A percentile compares a stretch with the other conserved stretches of the same genome.
These are phyloP conservation scores for Phacellophora camtschatica DNA, from an alignment of 30 jellyfish, hydroid and myxozoan genomes.

Conservation along the genomic window DNA sequence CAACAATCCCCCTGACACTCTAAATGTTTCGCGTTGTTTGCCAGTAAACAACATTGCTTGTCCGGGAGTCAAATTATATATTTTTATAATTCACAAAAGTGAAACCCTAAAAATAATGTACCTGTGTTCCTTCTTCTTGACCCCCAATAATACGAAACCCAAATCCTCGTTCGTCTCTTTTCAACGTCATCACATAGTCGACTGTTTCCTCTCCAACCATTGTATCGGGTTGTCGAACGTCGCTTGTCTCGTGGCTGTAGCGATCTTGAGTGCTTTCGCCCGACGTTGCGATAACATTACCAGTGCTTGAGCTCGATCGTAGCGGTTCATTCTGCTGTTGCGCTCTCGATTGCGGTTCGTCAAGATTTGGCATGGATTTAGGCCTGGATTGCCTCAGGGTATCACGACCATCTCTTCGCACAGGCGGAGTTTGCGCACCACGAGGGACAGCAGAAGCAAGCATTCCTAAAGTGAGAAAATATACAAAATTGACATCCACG, in stretches of 20 bases:
- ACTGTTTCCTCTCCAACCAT: constrained; percentile 35
- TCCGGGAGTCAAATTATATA: neutral
- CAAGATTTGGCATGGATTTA: constrained; percentile 87
- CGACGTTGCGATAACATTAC: constrained; percentile 80
- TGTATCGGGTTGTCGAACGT: constrained; percentile 25
- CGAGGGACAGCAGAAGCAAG: constrained; percentile 11
- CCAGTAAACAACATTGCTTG: neutral
- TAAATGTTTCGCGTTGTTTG: no score
- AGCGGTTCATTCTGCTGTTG: constrained; percentile 28
- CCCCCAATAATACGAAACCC: constrained; percentile 97
- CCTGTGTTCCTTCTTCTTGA: constrained; percentile 97
- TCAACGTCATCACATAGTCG: constrained; percentile 83
- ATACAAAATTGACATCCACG: no score
- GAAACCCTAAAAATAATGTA: neutral
- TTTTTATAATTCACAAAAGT: no score
- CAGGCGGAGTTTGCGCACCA: constrained; percentile 58
- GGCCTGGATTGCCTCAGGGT: constrained; percentile 72
- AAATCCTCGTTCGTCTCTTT: constrained; percentile 91
- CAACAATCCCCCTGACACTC: no score
- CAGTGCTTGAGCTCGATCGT: constrained; percentile 82
- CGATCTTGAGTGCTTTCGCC: constrained; percentile 78
- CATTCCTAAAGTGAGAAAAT: constrained; percentile 27
- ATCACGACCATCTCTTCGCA: constrained; percentile 55
- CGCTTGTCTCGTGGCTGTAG: constrained; percentile 58
- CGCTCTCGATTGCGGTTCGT: constrained; percentile 48